Percentiles rank a stretch among this genome's conserved stretches.
phyloP scores from a whole-genome alignment of 1,140 invertebrate genomes.

The Aphelinus atriplicis region DNA sequence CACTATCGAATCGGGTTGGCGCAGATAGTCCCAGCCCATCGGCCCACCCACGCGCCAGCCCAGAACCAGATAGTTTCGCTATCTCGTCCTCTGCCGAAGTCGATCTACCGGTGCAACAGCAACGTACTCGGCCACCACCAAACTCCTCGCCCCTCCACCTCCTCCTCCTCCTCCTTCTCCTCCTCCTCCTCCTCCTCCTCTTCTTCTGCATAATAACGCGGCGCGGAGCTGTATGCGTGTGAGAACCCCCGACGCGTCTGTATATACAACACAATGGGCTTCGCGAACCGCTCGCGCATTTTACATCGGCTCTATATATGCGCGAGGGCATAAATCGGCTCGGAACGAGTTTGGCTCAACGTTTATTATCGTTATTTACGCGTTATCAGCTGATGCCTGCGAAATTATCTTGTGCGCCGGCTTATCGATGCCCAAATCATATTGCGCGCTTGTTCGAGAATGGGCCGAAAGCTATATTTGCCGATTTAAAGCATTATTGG shows the following conservation, averaged over 20 bases:
- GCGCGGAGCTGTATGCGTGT: no score
- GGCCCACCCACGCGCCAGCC: conserved; percentile 43
- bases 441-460: no score
- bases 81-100: conserved; percentile 44
- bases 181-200: no score
- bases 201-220: no score
- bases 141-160: no score
- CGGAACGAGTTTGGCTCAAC: conserved; percentile 14
- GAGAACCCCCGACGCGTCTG: no score
- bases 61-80: conserved; percentile 8
- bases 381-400: background rate
- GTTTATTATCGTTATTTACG: conserved; percentile 28
- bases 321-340: background rate
- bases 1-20: conserved; percentile 16
- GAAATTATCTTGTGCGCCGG: conserved; percentile 6
- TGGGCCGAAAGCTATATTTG: no score
- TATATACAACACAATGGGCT: conserved; percentile 16
- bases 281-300: background rate
- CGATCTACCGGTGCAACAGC: conserved; percentile 40
- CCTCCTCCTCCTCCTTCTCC: no score
- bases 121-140: background rate
- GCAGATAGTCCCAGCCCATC: conserved; percentile 22
- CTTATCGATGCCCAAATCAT: no score
- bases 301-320: background rate
- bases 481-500: no score